Conservation (phyloP, 1,140 invertebrate genomes). For the Argopecten irradians region DNA sequence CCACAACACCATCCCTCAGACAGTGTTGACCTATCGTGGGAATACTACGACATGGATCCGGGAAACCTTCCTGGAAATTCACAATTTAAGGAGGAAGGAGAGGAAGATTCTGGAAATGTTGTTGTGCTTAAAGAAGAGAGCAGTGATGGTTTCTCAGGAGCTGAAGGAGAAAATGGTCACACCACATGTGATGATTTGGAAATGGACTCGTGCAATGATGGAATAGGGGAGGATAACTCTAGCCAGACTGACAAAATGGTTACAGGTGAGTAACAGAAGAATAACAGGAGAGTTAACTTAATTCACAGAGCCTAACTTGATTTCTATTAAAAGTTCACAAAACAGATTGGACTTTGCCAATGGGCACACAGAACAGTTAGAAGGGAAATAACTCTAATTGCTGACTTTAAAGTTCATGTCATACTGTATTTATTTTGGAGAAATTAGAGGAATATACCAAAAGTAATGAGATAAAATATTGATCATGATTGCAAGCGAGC, state of each 20-base stretch:
- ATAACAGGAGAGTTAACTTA: too few relatives aligned
- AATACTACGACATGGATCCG: not conserved
- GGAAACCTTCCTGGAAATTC: not conserved
- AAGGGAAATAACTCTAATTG: too few relatives aligned
- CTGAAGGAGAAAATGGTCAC: not conserved
- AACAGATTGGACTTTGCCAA: too few relatives aligned
- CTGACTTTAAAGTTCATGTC: too few relatives aligned
- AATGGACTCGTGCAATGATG: slow-evolving; percentile 28
- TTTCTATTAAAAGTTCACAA: too few relatives aligned
- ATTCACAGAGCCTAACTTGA: too few relatives aligned
- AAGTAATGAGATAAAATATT: too few relatives aligned
- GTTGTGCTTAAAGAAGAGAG: slow-evolving; percentile 26
- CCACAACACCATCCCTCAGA: not conserved
- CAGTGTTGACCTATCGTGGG: not conserved
- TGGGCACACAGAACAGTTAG: too few relatives aligned
- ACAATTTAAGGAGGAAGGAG: not conserved
- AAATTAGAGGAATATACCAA: too few relatives aligned
- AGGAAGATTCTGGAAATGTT: not conserved
- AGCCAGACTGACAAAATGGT: not conserved
- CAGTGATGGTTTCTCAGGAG: slow-evolving; percentile 24
- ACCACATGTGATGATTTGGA: slow-evolving; percentile 4
- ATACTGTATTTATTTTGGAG: too few relatives aligned
- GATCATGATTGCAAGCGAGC: too few relatives aligned
- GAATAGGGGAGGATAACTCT: not conserved
- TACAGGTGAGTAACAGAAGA: not conserved